Percentiles rank a stretch among this genome's conserved stretches.
These are phyloP conservation scores for Caenorhabditis briggsae DNA, from an alignment of 1,140 invertebrate genomes.

Conservation along the genomic window DNA sequence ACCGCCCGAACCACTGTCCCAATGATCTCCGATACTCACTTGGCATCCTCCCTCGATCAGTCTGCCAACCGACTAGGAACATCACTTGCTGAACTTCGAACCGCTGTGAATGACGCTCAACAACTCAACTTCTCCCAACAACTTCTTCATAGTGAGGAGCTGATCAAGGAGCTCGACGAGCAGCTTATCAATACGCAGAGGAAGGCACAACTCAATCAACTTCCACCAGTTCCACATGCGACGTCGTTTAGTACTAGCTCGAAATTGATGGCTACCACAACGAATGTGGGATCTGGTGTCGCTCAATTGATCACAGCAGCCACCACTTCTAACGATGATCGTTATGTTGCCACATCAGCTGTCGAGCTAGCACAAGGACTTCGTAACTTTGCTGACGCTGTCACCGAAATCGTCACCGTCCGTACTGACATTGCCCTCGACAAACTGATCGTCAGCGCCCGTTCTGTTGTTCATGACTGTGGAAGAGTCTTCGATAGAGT, in stretches of 20 bases:
- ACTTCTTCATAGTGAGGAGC: conserved; percentile 78
- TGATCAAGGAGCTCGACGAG: conserved; percentile 85
- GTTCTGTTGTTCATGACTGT: conserved; percentile 74
- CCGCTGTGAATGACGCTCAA: conserved; percentile 86
- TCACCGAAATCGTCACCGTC: conserved; percentile 84
- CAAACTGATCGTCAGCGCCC: conserved; percentile 70
- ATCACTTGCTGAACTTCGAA: conserved; percentile 86
- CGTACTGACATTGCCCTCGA: conserved; percentile 82
- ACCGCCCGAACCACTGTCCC: conserved; percentile 87
- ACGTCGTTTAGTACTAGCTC: conserved; percentile 62
- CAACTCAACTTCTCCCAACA: conserved; percentile 90
- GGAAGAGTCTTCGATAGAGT: conserved; percentile 83
- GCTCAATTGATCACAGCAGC: conserved; percentile 87
- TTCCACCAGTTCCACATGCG: conserved; percentile 87
- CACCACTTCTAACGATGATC: conserved; percentile 86
- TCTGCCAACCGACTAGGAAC: conserved; percentile 85
- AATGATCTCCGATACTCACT: conserved; percentile 84
- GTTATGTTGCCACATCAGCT: conserved; percentile 87
- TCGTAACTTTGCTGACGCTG: conserved; percentile 83
- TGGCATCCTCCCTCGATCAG: conserved; percentile 84
- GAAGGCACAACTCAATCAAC: conserved; percentile 83
- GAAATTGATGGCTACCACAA: conserved; percentile 82
- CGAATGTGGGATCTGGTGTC: conserved; percentile 83
- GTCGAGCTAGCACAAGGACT: conserved; percentile 86
- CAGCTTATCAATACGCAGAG: conserved; percentile 87